Evolutionary conservation across 2,797 vertebrate species (phyloP).

Genomic region (Fundulus diaphanus): DNA sequence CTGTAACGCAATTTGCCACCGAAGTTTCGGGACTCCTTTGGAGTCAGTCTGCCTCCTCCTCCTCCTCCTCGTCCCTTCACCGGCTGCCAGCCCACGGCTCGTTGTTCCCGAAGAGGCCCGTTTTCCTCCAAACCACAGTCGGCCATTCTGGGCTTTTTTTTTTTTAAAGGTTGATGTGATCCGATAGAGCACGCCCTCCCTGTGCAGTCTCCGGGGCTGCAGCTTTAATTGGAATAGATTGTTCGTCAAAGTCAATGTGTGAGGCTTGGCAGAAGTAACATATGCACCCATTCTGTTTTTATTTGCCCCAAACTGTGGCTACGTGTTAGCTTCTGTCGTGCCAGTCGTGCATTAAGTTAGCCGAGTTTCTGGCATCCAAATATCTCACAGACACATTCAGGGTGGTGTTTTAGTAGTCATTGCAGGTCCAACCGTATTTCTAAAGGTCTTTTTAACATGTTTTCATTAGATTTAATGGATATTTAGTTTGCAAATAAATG

Average conservation of each 20-base stretch:
- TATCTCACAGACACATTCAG: not conserved
- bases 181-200: slow-evolving; percentile 58
- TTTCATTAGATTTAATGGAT: not conserved
- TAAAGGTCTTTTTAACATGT: not conserved
- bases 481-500: not conserved
- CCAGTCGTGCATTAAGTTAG: not conserved
- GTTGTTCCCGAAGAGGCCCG: slow-evolving; percentile 61
- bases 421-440: not conserved
- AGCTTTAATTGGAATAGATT: slow-evolving; percentile 81
- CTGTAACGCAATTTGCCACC: slow-evolving; percentile 30
- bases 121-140: slow-evolving; percentile 66
- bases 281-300: slow-evolving; percentile 37
- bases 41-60: slow-evolving; percentile 23
- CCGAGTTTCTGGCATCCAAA: not conserved
- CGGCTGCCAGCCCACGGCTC: slow-evolving; percentile 46
- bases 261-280: slow-evolving; percentile 72
- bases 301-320: slow-evolving; percentile 20
- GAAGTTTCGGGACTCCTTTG: slow-evolving; percentile 58
- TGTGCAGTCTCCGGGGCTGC: slow-evolving; percentile 60
- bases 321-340: slow-evolving; percentile 9
- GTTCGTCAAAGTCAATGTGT: slow-evolving; percentile 72
- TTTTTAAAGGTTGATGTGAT: slow-evolving; percentile 75
- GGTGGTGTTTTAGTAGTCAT: not conserved
- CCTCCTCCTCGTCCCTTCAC: not conserved
- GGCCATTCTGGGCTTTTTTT: slow-evolving; percentile 57